Percentiles rank a stretch among this genome's conserved stretches.
Evolutionary conservation across 2,797 vertebrate species (phyloP).

Genomic region (Channallabes apus): DNA sequence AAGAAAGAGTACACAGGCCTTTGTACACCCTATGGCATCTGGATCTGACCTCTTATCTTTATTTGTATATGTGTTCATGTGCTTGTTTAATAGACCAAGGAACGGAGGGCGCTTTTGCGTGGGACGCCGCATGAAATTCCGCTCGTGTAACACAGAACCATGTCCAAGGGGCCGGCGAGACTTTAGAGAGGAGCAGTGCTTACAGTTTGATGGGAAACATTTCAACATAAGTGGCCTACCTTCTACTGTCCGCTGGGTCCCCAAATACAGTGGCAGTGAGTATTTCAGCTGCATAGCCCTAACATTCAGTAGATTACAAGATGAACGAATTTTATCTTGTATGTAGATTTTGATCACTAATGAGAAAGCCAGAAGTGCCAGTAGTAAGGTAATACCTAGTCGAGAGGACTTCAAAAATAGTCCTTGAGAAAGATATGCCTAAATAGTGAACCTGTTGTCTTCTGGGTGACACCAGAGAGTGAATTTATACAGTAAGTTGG

Average conservation of each 20-base stretch:
- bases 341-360: not conserved
- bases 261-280: slow-evolving; percentile 98
- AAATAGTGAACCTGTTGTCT: not conserved
- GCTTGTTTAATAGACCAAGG: slow-evolving; percentile 77
- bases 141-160: slow-evolving; percentile 92
- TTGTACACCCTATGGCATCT: not conserved
- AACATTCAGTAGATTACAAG: not conserved
- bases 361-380: not conserved
- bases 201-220: slow-evolving; percentile 92
- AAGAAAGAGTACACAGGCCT: not conserved
- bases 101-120: slow-evolving; percentile 94
- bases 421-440: not conserved
- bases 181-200: slow-evolving; percentile 94
- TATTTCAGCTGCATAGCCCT: slow-evolving; percentile 49
- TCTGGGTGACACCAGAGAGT: not conserved
- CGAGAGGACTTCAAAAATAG: not conserved
- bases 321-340: not conserved
- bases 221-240: slow-evolving; percentile 95
- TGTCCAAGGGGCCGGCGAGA: slow-evolving; percentile 88
- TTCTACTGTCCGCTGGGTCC: slow-evolving; percentile 90
- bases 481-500: not conserved
- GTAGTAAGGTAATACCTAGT: not conserved
- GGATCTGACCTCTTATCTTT: not conserved
- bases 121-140: slow-evolving; percentile 96
- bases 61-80: not conserved